These are phyloP conservation scores for Luffia ferchaultella DNA, from an alignment of 2,888 invertebrate genomes.

Conservation along the genomic window DNA sequence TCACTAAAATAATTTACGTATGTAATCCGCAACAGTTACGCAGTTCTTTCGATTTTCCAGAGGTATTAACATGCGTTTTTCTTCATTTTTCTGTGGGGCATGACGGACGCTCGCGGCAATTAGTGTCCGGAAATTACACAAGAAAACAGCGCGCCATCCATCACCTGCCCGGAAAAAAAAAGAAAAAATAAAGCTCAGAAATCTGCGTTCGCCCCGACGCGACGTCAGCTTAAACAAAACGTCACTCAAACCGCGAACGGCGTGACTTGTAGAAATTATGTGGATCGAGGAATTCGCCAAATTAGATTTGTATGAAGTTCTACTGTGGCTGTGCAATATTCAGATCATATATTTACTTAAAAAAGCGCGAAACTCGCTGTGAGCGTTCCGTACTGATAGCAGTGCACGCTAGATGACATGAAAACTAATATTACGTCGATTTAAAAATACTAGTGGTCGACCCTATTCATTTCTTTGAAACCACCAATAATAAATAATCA, in stretches of 20 bases:
- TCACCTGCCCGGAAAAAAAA: constrained; percentile 41
- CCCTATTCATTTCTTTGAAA: no score
- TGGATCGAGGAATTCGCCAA: neutral
- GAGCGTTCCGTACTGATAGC: no score
- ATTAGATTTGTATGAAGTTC: no score
- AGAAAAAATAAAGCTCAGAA: constrained; percentile 47
- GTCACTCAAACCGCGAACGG: constrained; percentile 25
- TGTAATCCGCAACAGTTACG: constrained; percentile 24
- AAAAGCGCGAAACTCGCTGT: no score
- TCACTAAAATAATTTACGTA: no score
- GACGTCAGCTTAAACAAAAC: constrained; percentile 33
- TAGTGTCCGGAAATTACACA: constrained; percentile 62
- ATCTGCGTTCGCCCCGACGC: constrained; percentile 35
- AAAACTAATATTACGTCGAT: no score
- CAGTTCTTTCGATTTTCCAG: constrained; percentile 6
- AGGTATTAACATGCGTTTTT: neutral
- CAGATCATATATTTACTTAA: no score
- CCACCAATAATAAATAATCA: no score
- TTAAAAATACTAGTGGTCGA: no score
- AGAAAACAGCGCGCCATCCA: constrained; percentile 58
- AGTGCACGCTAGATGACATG: no score
- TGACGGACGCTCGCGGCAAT: constrained; percentile 59
- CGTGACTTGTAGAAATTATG: neutral
- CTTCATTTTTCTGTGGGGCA: constrained; percentile 32
- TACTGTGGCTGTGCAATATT: no score